Percentiles rank a stretch among this genome's conserved stretches.
Conservation (phyloP, 2,797 vertebrate genomes). For the Ptychobarbus kaznakovi region DNA sequence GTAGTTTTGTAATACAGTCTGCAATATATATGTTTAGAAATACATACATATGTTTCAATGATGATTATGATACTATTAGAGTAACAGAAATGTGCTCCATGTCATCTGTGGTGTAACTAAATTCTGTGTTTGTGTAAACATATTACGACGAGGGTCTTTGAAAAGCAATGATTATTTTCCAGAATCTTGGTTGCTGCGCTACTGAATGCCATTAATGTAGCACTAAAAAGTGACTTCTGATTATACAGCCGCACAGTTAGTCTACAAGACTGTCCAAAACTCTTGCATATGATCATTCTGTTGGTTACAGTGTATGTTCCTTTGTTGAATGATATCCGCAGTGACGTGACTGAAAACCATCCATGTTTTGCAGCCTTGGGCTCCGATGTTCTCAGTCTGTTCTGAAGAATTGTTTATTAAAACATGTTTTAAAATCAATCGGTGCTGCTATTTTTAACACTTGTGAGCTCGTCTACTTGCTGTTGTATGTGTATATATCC, state of each 20-base stretch:
- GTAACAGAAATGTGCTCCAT: neutral
- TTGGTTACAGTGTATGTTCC: neutral
- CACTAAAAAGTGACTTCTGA: neutral
- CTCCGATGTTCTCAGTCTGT: slow-evolving; percentile 3
- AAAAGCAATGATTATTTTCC: neutral
- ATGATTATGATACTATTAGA: neutral
- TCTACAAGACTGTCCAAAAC: neutral
- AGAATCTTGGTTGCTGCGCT: neutral
- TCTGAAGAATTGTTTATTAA: slow-evolving; percentile 5
- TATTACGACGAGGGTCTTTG: neutral
- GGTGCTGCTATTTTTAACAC: slow-evolving; percentile 6
- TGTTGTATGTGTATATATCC: neutral
- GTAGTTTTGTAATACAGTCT: neutral
- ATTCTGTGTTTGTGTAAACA: neutral
- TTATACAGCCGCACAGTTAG: neutral
- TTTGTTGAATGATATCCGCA: neutral
- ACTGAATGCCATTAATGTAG: neutral
- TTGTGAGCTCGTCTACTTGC: neutral
- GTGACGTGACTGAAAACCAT: slow-evolving; percentile 10
- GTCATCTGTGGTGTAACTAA: neutral
- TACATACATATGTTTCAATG: neutral
- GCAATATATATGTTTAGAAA: neutral
- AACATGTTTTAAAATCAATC: slow-evolving; percentile 16
- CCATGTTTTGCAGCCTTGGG: slow-evolving; percentile 21
- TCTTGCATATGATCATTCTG: neutral